phyloP scores from a whole-genome alignment of 2,113 vertebrate species.

The Leucopternis melanops region DNA sequence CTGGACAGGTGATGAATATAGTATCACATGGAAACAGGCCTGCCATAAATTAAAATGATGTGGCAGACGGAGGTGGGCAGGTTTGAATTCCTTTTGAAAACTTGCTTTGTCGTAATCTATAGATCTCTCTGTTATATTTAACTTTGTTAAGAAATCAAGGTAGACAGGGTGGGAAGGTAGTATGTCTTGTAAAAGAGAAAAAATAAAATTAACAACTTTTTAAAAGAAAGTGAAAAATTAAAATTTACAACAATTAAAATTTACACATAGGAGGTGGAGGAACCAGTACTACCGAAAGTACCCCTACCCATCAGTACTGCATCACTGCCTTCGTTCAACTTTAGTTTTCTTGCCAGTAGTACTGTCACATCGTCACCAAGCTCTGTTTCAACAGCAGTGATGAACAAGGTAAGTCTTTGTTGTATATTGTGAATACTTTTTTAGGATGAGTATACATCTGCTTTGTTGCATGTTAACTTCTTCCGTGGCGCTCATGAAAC shows the following conservation, averaged over 20 bases:
- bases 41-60: background rate
- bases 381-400: slow-evolving; percentile 42
- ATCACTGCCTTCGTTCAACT: slow-evolving; percentile 85
- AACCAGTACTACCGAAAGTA: slow-evolving; percentile 80
- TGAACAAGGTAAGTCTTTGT: slow-evolving; percentile 66
- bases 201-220: background rate
- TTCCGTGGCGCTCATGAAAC: background rate
- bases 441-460: background rate
- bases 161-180: background rate
- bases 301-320: slow-evolving; percentile 83
- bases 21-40: background rate
- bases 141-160: background rate
- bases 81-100: background rate
- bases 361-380: slow-evolving; percentile 50
- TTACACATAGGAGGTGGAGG: slow-evolving; percentile 72
- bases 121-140: background rate
- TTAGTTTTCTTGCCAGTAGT: slow-evolving; percentile 67
- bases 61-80: background rate
- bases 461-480: background rate
- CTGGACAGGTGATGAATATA: background rate
- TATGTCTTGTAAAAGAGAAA: background rate
- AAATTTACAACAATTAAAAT: background rate
- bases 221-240: background rate
- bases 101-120: background rate
- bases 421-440: background rate